Conservation (phyloP, 2,888 invertebrate species). For the Autographa gamma region DNA sequence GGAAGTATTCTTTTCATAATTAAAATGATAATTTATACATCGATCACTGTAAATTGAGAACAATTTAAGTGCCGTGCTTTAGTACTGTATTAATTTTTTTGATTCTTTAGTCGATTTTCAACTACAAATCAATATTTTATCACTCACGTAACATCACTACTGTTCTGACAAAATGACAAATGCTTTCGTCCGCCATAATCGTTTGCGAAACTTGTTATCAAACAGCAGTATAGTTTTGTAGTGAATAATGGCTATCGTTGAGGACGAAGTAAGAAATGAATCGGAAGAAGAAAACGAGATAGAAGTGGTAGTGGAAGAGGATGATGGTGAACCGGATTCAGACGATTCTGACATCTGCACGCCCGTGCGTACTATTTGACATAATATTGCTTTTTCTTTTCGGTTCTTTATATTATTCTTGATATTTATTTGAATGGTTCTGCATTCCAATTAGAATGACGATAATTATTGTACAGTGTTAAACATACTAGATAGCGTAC, state of each 20-base stretch:
- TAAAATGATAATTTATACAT: too few relatives aligned
- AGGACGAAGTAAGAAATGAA: conserved; percentile 84
- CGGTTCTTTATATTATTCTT: conserved; percentile 9
- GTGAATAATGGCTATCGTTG: conserved; percentile 83
- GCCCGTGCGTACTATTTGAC: conserved; percentile 46
- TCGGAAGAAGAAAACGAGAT: conserved; percentile 86
- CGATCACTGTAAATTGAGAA: neutral
- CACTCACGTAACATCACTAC: conserved; percentile 18
- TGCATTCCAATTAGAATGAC: conserved; percentile 5
- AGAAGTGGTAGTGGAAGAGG: conserved; percentile 83
- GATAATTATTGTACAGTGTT: neutral
- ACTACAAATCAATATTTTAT: neutral
- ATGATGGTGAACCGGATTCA: conserved; percentile 81
- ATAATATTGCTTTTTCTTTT: conserved; percentile 33
- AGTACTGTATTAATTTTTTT: neutral
- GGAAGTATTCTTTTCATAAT: too few relatives aligned
- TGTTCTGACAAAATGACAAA: conserved; percentile 35
- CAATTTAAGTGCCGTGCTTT: neutral
- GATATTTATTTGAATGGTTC: conserved; percentile 17
- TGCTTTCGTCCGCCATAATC: conserved; percentile 61
- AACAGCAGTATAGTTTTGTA: conserved; percentile 68
- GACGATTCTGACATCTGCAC: conserved; percentile 83
- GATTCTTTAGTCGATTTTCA: neutral
- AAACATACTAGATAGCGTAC: neutral
- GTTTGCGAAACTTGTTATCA: conserved; percentile 74